Evolutionary conservation across 2,888 invertebrate genomes (phyloP).

Genomic region (Emmelina monodactyla): DNA sequence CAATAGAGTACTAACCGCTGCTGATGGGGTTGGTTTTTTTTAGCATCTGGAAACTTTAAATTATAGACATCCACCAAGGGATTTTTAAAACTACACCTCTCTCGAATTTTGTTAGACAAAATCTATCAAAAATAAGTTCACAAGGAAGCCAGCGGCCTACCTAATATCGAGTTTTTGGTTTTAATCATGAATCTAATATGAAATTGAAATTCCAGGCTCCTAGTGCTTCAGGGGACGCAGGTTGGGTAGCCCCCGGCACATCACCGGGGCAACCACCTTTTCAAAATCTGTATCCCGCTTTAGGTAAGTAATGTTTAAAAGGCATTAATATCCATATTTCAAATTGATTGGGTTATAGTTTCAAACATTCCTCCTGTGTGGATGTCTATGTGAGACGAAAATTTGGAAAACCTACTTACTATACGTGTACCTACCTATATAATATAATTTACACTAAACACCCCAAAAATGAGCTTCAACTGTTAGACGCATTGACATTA

Average conservation of each 20-base stretch:
- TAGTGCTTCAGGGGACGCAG: constrained; percentile 24
- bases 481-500: no score
- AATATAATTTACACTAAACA: neutral
- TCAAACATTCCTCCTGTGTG: neutral
- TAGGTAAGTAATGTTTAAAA: constrained; percentile 33
- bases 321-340: neutral
- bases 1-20: no score
- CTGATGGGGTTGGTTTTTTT: no score
- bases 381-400: neutral
- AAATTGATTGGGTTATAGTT: neutral
- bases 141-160: neutral
- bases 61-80: no score
- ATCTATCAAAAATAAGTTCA: no score
- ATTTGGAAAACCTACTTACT: neutral
- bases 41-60: no score
- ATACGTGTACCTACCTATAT: no score
- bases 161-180: neutral
- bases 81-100: no score
- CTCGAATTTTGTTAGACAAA: no score
- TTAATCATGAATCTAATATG: neutral
- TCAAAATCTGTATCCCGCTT: constrained; percentile 45
- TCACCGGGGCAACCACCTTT: constrained; percentile 35
- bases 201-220: constrained; percentile 29
- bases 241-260: constrained; percentile 40
- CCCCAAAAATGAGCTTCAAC: neutral